Evolutionary conservation across 1,140 invertebrate genomes (phyloP).

Genomic region (Tachypleus tridentatus): DNA sequence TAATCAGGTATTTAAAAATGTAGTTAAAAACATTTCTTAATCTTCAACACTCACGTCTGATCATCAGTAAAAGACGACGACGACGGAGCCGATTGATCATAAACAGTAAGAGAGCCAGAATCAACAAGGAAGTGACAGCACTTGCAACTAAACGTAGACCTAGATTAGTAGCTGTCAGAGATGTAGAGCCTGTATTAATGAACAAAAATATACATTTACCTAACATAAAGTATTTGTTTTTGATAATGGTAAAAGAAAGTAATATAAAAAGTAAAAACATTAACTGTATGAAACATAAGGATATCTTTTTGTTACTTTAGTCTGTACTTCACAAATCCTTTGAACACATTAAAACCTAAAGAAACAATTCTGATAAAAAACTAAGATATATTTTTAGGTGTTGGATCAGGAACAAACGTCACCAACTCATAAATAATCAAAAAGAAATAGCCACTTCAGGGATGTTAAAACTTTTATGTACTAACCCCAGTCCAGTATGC

Average conservation of each 20-base stretch:
- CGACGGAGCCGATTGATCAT: slow-evolving; percentile 36
- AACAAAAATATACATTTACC: not conserved
- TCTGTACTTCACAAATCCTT: not conserved
- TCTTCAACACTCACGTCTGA: slow-evolving; percentile 19
- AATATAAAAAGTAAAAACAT: too few relatives aligned
- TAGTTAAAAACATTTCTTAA: not conserved
- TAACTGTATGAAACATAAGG: too few relatives aligned
- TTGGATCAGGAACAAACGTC: too few relatives aligned
- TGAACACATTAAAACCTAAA: not conserved
- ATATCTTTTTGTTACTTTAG: too few relatives aligned
- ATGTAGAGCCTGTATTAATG: not conserved
- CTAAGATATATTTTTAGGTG: too few relatives aligned
- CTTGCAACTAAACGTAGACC: slow-evolving; percentile 35
- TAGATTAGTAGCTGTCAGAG: slow-evolving; percentile 24
- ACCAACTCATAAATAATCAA: too few relatives aligned
- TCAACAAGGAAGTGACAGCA: slow-evolving; percentile 37
- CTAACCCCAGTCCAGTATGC: too few relatives aligned
- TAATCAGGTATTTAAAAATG: not conserved
- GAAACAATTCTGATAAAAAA: not conserved
- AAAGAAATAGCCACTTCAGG: too few relatives aligned
- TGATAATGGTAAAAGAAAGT: too few relatives aligned
- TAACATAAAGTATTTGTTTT: not conserved
- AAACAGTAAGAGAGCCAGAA: slow-evolving; percentile 36
- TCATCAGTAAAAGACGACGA: slow-evolving; percentile 30
- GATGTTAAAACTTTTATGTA: too few relatives aligned